Evolutionary conservation across 2,113 vertebrate genomes (phyloP).

Genomic region (Diphyllodes magnificus): DNA sequence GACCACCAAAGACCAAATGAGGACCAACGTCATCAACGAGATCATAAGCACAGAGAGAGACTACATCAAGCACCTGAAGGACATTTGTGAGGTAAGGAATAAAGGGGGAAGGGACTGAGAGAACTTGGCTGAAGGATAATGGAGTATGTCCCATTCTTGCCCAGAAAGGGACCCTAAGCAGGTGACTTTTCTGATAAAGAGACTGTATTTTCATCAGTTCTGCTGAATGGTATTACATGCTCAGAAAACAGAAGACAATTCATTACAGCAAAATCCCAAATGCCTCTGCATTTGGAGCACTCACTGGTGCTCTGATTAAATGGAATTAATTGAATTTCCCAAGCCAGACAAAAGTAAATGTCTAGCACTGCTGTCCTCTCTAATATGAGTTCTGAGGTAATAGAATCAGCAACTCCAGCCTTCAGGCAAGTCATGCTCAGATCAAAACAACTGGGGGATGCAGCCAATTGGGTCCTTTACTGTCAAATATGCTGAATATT

Average conservation of each 20-base stretch:
- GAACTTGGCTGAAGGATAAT: background rate
- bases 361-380: slow-evolving; percentile 2
- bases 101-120: background rate
- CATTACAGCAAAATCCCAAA: background rate
- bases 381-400: background rate
- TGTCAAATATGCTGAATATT: background rate
- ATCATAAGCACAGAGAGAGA: slow-evolving; percentile 95
- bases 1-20: slow-evolving; percentile 93
- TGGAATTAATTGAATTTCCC: slow-evolving; percentile 28
- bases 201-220: background rate
- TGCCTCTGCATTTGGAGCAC: background rate
- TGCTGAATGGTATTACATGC: background rate
- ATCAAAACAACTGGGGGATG: background rate
- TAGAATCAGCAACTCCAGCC: background rate
- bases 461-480: background rate
- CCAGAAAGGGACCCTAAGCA: background rate
- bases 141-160: background rate
- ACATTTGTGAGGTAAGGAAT: slow-evolving; percentile 89
- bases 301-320: background rate
- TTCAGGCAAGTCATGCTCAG: background rate
- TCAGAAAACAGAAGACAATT: background rate
- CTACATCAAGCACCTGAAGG: slow-evolving; percentile 97
- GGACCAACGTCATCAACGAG: slow-evolving; percentile 94
- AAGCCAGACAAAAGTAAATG: background rate
- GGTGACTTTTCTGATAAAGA: background rate